Base-by-base conservation (phyloP, 2,113 vertebrate genomes). In the Anolis sagrei region DNA sequence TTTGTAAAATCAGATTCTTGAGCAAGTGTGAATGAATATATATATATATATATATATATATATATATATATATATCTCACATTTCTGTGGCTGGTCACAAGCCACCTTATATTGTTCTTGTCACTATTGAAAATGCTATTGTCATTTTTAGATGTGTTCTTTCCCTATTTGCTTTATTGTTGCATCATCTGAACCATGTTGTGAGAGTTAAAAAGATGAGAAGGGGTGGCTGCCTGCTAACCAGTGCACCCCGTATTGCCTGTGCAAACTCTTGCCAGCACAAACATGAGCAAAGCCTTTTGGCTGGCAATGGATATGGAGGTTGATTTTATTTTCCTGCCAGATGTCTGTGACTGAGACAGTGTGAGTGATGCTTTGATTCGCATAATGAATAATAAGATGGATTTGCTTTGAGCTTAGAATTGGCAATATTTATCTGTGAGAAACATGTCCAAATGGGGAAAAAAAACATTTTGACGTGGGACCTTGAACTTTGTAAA, bases 291-390 rank as follows among this genome's bases (percentile, higher is more conserved):
- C 82, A 84, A 62, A 81, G 61, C n/a, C 16, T 34, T 66, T 68
- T 34, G 39, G 73, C 73, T 68, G 74, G 39, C 82, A 76, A 27
- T 48, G 39, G 21, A 34, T 32, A 81, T 70, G 48, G 79, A 70
- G 44, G 29, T 49, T 64, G 58, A 48, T 76, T 66, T 84, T 58
- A 82, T 82, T 76, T 58, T 84, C 64, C 39, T 84, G 58, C 73
- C 82, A 84, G 61, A 84, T 84, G 73, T 61, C 73, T 68, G 61
- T 68, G 61, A 84, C 44, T 68, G 74, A 51, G 44, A 76, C 61
- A 76, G 61, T 68, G 82, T 76, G 58, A 32, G 34, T 68, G 82
- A 32, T 64, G 14, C 61, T 70, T 81, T 51, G 72, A 49, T 48
- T 76, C 25, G 14, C 32, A 49, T 76, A 66, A 66, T 84, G 73